These are phyloP conservation scores for Amblyopsis hoosieri DNA, from an alignment of 2,797 vertebrate species.

Conservation along the genomic window DNA sequence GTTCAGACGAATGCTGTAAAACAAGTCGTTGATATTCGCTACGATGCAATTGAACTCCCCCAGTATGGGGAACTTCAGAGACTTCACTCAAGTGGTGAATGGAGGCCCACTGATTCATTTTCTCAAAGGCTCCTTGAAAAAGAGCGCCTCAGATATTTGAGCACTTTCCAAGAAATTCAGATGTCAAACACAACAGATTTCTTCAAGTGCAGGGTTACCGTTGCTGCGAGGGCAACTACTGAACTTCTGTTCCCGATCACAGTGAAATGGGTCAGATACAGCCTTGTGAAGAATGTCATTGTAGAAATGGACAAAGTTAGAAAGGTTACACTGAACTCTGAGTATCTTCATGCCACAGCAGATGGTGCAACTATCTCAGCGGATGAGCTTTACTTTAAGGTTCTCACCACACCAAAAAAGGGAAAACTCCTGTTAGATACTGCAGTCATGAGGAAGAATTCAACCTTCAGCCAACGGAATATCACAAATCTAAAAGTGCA, in stretches of 20 bases:
- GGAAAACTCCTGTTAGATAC: constrained; percentile 82
- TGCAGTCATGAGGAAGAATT: constrained; percentile 75
- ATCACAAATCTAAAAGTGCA: constrained; percentile 78
- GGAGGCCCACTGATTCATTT: constrained; percentile 82
- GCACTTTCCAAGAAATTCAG: constrained; percentile 82
- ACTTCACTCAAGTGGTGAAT: constrained; percentile 79
- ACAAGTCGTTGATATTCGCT: constrained; percentile 80
- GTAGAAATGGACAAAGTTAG: constrained; percentile 81
- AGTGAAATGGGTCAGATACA: constrained; percentile 85
- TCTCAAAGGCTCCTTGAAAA: constrained; percentile 83
- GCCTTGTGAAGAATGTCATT: constrained; percentile 76
- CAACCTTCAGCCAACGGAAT: constrained; percentile 86
- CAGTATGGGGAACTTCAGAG: constrained; percentile 86
- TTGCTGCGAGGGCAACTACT: constrained; percentile 77
- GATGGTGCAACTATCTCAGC: constrained; percentile 73
- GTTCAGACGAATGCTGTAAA: constrained; percentile 81
- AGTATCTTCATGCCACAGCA: constrained; percentile 76
- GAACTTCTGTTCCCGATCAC: constrained; percentile 81
- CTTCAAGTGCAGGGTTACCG: constrained; percentile 86
- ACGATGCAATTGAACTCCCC: constrained; percentile 79
- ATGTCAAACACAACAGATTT: constrained; percentile 76
- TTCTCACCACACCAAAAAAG: constrained; percentile 82
- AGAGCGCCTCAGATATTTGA: constrained; percentile 79
- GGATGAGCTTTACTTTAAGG: constrained; percentile 80
- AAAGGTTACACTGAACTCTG: constrained; percentile 77